phyloP scores from a whole-genome alignment of 30 jellyfish, hydroid and myxozoan species.

The Mastigias papua region DNA sequence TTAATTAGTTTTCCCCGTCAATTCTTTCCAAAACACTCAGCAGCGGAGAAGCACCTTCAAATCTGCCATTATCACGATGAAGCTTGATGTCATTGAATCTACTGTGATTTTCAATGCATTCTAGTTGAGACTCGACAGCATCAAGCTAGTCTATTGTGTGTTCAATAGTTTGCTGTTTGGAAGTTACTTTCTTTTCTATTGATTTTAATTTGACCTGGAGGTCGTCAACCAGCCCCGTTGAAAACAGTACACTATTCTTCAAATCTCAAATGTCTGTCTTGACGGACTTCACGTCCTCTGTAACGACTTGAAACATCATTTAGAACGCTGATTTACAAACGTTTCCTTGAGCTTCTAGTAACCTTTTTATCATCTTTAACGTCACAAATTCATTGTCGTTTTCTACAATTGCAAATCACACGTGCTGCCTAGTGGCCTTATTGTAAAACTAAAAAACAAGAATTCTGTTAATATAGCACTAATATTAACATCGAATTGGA shows the following conservation, averaged over 20 bases:
- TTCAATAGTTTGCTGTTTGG: not conserved
- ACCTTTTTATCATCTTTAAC: not conserved
- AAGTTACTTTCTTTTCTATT: not conserved
- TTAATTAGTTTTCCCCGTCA: not conserved
- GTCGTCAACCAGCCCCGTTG: not conserved
- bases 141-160: not conserved
- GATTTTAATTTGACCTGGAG: not conserved
- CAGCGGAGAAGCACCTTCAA: not conserved
- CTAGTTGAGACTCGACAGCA: not conserved
- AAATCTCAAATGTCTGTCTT: not conserved
- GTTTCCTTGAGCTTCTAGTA: not conserved
- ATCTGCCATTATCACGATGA: conserved; percentile 6
- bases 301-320: not conserved
- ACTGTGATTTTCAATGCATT: not conserved
- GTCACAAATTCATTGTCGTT: not conserved
- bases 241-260: not conserved
- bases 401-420: not conserved
- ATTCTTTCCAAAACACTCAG: not conserved
- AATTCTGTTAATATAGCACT: not conserved
- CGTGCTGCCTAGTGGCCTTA: not conserved
- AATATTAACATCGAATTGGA: not conserved
- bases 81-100: not conserved
- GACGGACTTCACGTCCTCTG: not conserved
- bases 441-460: not conserved
- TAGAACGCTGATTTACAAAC: not conserved